These are phyloP conservation scores for Drosophila borborema DNA, from an alignment of 2,888 invertebrate species.

Conservation along the genomic window DNA sequence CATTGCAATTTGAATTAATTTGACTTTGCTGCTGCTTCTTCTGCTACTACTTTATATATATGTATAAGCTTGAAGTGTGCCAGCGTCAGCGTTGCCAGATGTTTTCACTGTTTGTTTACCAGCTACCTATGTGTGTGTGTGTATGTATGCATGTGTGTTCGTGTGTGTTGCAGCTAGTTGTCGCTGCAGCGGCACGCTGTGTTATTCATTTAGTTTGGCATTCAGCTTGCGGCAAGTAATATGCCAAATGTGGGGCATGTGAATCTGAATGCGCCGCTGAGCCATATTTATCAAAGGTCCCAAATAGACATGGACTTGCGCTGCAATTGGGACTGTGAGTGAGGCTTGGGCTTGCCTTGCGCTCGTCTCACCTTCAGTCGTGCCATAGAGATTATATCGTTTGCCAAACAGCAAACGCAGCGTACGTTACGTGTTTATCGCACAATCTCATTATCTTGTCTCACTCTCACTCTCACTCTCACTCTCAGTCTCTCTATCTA, in stretches of 20 bases:
- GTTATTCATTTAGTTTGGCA: slow-evolving; percentile 55
- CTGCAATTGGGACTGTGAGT: background rate
- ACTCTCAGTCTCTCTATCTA: background rate
- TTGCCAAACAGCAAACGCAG: slow-evolving; percentile 13
- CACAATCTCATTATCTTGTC: slow-evolving; percentile 31
- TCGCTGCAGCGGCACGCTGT: slow-evolving; percentile 30
- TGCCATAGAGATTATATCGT: slow-evolving; percentile 14
- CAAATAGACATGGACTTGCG: background rate
- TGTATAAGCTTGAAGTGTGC: slow-evolving; percentile 67
- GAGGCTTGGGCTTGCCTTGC: background rate
- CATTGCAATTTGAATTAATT: slow-evolving; percentile 75
- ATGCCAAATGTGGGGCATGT: slow-evolving; percentile 46
- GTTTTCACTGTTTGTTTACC: slow-evolving; percentile 28
- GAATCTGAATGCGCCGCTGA: slow-evolving; percentile 28
- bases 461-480: background rate
- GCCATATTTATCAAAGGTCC: slow-evolving; percentile 36
- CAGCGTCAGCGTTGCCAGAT: slow-evolving; percentile 62
- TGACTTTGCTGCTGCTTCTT: slow-evolving; percentile 37
- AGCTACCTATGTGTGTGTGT: background rate
- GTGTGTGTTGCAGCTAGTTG: slow-evolving; percentile 11
- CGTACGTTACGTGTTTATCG: slow-evolving; percentile 45
- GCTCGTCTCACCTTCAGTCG: background rate
- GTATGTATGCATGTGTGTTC: slow-evolving; percentile 8
- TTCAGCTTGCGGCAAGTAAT: slow-evolving; percentile 60
- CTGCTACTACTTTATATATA: slow-evolving; percentile 2